These are phyloP conservation scores for Galeopsomyia nigrocyanea DNA, from an alignment of 2,888 invertebrate genomes.

Conservation along the genomic window DNA sequence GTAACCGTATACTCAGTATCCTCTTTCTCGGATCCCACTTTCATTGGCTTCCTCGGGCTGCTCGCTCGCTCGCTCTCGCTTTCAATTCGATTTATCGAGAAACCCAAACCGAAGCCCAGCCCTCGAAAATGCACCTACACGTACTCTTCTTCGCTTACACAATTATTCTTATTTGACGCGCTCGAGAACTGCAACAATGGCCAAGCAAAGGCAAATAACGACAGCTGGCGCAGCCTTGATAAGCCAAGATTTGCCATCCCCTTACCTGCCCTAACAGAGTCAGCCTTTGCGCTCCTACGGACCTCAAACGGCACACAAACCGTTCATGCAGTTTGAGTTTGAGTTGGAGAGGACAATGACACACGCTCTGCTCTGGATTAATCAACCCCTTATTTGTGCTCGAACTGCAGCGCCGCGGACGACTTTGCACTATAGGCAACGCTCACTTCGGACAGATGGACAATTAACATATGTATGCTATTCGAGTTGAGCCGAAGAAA, in stretches of 20 bases:
- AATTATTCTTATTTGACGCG: no score
- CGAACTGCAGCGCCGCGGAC: no score
- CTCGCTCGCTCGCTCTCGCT: constrained; percentile 46
- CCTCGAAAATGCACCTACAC: constrained; percentile 30
- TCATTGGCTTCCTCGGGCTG: constrained; percentile 52
- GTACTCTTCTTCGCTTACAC: no score
- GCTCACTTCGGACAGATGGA: constrained; percentile 58
- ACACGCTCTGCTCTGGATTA: constrained; percentile 7
- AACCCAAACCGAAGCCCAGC: constrained; percentile 60
- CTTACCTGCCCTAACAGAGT: no score
- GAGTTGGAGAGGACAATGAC: constrained; percentile 10
- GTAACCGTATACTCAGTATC: constrained; percentile 60
- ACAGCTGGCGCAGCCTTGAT: constrained; percentile 59
- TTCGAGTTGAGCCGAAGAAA: constrained; percentile 46
- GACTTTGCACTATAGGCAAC: constrained; percentile 53
- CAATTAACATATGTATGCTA: constrained; percentile 60
- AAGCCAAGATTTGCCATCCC: background rate
- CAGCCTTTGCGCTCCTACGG: constrained; percentile 18
- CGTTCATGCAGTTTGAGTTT: background rate
- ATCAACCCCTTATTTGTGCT: constrained; percentile 32
- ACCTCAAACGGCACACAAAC: no score
- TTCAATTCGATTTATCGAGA: constrained; percentile 69
- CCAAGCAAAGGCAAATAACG: no score
- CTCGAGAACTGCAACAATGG: no score
- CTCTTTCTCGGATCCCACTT: constrained; percentile 63